Percentiles rank a stretch among this genome's conserved stretches.
Conservation (phyloP, 2,888 invertebrate genomes). For the Volucella inflata region DNA sequence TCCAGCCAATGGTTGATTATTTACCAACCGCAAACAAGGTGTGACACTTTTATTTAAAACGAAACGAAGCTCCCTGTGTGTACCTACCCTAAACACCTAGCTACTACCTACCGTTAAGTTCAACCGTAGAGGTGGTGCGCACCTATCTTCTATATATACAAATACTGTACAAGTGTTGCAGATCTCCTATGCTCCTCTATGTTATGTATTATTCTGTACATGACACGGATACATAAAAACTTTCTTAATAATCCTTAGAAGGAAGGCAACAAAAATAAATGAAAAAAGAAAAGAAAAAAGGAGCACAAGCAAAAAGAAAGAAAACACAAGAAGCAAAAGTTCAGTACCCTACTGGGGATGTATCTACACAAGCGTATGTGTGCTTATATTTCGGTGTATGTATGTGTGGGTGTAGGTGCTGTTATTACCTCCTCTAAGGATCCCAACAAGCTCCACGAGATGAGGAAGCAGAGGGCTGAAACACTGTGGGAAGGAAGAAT, state of each 20-base stretch:
- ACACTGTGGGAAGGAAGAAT: slow-evolving; percentile 43
- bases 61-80: slow-evolving; percentile 23
- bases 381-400: slow-evolving; percentile 67
- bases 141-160: slow-evolving; percentile 40
- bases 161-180: slow-evolving; percentile 42
- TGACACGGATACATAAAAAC: slow-evolving; percentile 64
- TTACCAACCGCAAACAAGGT: slow-evolving; percentile 80
- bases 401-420: slow-evolving; percentile 75
- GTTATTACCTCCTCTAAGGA: slow-evolving; percentile 64
- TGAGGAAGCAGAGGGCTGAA: slow-evolving; percentile 19
- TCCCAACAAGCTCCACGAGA: slow-evolving; percentile 35
- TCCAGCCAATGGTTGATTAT: slow-evolving; percentile 84
- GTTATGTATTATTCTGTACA: slow-evolving; percentile 23
- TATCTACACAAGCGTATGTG: slow-evolving; percentile 74
- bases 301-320: background rate
- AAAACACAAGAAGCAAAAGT: slow-evolving; percentile 66
- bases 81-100: slow-evolving; percentile 61
- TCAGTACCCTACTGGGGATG: slow-evolving; percentile 75
- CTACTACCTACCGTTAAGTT: slow-evolving; percentile 31
- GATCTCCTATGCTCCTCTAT: slow-evolving; percentile 50
- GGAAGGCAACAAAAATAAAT: slow-evolving; percentile 6
- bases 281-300: slow-evolving; percentile 6
- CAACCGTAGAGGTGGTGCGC: slow-evolving; percentile 77
- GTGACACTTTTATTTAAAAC: slow-evolving; percentile 80
- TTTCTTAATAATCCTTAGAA: slow-evolving; percentile 73